phyloP scores from a whole-genome alignment of 2,888 invertebrate species.

The Parochlus steinenii region DNA sequence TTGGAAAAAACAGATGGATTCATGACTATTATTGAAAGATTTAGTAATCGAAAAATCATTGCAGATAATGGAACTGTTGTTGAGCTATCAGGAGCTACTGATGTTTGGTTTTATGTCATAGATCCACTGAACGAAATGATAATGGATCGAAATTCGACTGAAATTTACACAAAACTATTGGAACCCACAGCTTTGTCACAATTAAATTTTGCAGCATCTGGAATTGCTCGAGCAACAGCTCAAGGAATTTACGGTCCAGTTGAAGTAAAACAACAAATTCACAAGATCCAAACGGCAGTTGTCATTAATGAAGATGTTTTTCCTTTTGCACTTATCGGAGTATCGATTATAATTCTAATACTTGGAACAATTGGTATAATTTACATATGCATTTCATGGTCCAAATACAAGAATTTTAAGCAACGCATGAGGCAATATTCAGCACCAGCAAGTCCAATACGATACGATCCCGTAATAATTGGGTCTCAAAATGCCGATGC shows the following conservation, averaged over 20 bases:
- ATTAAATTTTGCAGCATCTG: conserved; percentile 50
- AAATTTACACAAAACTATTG: conserved; percentile 48
- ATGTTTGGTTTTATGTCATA: conserved; percentile 74
- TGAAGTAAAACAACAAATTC: conserved; percentile 26
- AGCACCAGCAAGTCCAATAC: conserved; percentile 39
- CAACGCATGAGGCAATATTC: conserved; percentile 64
- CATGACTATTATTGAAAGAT: conserved; percentile 64
- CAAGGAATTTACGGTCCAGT: conserved; percentile 43
- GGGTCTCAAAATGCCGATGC: conserved; percentile 30
- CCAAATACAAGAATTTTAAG: conserved; percentile 78
- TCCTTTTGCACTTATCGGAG: conserved; percentile 74
- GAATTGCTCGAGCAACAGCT: conserved; percentile 48
- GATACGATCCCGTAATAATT: conserved; percentile 51
- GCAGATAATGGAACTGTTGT: conserved; percentile 56
- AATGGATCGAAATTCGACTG: conserved; percentile 50
- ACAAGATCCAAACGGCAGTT: conserved; percentile 33
- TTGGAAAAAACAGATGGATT: conserved; percentile 44
- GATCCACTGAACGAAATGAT: conserved; percentile 64
- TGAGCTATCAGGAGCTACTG: conserved; percentile 56
- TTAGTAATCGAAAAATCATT: conserved; percentile 59
- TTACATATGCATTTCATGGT: conserved; percentile 88
- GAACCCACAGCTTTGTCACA: conserved; percentile 45
- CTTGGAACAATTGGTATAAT: conserved; percentile 77
- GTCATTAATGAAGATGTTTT: conserved; percentile 53
- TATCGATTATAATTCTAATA: conserved; percentile 78